A percentile compares a stretch with the other conserved stretches of the same genome.
These are phyloP conservation scores for Sterna hirundo DNA, from an alignment of 2,113 vertebrate species.

Conservation along the genomic window DNA sequence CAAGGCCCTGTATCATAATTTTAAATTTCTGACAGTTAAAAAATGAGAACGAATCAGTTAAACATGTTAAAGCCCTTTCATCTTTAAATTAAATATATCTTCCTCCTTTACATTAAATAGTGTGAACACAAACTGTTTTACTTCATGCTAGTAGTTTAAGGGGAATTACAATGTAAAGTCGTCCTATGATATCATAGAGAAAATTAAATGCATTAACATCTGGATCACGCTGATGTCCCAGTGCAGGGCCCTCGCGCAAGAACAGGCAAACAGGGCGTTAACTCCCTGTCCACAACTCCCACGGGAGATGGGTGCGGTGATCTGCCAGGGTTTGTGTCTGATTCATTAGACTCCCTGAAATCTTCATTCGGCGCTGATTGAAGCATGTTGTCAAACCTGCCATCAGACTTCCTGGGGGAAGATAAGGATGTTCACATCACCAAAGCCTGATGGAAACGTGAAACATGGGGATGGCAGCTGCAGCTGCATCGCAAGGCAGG, in stretches of 20 bases:
- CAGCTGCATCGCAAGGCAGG: fast-evolving
- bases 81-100: not conserved
- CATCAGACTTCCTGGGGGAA: not conserved
- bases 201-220: not conserved
- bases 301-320: not conserved
- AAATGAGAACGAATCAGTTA: not conserved
- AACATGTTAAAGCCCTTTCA: not conserved
- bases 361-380: not conserved
- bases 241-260: fast-evolving
- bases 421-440: not conserved
- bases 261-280: not conserved
- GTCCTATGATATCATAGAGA: not conserved
- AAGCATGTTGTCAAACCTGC: slow-evolving; percentile 7
- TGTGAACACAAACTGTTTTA: not conserved
- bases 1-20: not conserved
- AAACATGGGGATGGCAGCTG: not conserved
- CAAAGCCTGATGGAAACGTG: not conserved
- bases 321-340: not conserved
- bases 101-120: not conserved
- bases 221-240: not conserved
- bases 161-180: not conserved
- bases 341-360: not conserved
- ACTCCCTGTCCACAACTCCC: not conserved
- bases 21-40: not conserved
- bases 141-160: not conserved